These are phyloP conservation scores for Pterostichus madidus DNA, from an alignment of 2,888 invertebrate genomes.

Conservation along the genomic window DNA sequence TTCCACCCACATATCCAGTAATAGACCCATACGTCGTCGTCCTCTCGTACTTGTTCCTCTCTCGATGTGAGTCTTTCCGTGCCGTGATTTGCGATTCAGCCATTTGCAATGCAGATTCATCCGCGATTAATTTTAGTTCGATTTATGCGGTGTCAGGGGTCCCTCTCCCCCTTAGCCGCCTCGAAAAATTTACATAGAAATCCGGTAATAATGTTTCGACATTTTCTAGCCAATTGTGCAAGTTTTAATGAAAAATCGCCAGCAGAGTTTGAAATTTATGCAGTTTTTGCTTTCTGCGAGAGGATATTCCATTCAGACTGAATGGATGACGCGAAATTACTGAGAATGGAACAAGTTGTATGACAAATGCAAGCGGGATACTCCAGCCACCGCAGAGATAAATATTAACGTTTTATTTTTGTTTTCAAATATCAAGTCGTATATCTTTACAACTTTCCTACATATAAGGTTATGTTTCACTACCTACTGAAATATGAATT, in stretches of 20 bases:
- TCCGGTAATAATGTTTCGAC: conserved; percentile 49
- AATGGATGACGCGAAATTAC: conserved; percentile 38
- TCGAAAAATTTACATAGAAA: conserved; percentile 60
- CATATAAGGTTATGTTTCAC: neutral
- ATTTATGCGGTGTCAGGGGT: conserved; percentile 35
- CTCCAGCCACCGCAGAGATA: conserved; percentile 21
- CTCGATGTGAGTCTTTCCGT: neutral
- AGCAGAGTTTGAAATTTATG: conserved; percentile 19
- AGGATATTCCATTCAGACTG: conserved; percentile 23
- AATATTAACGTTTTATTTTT: conserved; percentile 46
- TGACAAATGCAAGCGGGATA: conserved; percentile 33
- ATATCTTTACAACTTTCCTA: conserved; percentile 1
- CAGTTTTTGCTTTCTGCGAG: conserved; percentile 28
- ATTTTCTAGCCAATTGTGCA: conserved; percentile 39
- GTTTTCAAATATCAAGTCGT: too few relatives aligned
- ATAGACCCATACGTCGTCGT: neutral
- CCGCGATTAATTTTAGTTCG: conserved; percentile 52
- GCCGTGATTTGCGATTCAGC: conserved; percentile 27
- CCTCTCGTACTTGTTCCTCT: neutral
- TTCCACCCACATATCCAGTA: conserved; percentile 2
- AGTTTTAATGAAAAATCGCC: conserved; percentile 52
- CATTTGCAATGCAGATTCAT: conserved; percentile 33
- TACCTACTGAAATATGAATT: conserved; percentile 16
- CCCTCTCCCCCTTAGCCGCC: neutral
- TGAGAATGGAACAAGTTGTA: conserved; percentile 12